Evolutionary conservation across 2,113 vertebrate species (phyloP).

Genomic region (Pantherophis guttatus): DNA sequence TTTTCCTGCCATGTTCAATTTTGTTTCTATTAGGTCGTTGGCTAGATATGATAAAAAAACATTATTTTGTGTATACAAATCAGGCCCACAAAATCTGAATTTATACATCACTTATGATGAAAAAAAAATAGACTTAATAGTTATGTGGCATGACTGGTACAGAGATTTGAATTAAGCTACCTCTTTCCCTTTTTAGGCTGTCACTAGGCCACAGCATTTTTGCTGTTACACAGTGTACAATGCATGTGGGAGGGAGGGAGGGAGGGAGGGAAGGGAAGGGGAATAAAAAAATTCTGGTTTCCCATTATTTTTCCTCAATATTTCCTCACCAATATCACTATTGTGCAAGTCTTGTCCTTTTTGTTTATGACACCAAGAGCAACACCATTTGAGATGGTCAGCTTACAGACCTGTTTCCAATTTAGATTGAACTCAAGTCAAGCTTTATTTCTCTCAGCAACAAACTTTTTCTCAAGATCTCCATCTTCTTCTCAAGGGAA

Average conservation of each 20-base stretch:
- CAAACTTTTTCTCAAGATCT: not conserved
- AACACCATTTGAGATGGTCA: not conserved
- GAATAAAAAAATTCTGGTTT: not conserved
- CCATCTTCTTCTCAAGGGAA: not conserved
- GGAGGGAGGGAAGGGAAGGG: not conserved
- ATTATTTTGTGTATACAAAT: not conserved
- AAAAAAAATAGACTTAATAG: not conserved
- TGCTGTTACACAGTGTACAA: not conserved
- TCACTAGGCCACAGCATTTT: not conserved
- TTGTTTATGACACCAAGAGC: not conserved
- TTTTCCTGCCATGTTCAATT: not conserved
- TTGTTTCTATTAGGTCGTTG: not conserved
- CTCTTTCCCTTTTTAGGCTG: not conserved
- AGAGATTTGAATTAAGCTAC: not conserved
- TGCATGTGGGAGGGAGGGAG: not conserved
- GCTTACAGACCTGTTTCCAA: not conserved
- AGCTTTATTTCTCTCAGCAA: not conserved
- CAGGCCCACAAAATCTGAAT: not conserved
- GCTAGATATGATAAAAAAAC: not conserved
- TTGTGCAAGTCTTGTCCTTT: not conserved
- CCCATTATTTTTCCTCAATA: not conserved
- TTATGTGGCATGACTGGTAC: not conserved
- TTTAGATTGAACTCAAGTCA: not conserved
- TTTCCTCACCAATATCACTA: not conserved
- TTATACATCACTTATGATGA: not conserved